Percentiles rank a stretch among this genome's conserved stretches.
These are phyloP conservation scores for Cheilosia impressa DNA, from an alignment of 2,888 invertebrate genomes.

Conservation along the genomic window DNA sequence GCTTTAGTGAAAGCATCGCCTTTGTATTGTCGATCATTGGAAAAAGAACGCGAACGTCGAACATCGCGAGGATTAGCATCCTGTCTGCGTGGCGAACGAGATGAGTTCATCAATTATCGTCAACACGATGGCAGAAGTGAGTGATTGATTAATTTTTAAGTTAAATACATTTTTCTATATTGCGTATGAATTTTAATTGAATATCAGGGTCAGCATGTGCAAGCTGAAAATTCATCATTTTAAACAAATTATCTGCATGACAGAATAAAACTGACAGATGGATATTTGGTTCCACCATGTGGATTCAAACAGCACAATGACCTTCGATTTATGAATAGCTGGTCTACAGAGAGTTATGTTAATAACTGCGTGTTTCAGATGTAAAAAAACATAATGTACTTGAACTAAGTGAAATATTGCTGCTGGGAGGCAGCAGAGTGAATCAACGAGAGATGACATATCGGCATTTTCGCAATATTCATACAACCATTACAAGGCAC, in stretches of 20 bases:
- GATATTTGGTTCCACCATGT: constrained; percentile 31
- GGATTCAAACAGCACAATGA: constrained; percentile 11
- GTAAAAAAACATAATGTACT: background rate
- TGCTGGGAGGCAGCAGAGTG: background rate
- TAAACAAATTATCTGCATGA: constrained; percentile 29
- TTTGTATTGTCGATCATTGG: constrained; percentile 79
- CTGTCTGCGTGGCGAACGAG: constrained; percentile 83
- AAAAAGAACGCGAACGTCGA: constrained; percentile 78
- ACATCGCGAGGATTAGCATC: constrained; percentile 83
- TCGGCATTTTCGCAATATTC: background rate
- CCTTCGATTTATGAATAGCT: constrained; percentile 19
- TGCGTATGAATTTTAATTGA: background rate
- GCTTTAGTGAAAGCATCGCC: constrained; percentile 67
- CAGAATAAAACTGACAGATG: constrained; percentile 19
- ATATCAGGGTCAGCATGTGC: constrained; percentile 25
- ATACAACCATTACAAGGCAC: background rate
- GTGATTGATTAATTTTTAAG: constrained; percentile 5
- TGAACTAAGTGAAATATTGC: constrained; percentile 14
- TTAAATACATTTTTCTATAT: constrained; percentile 5
- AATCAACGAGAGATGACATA: background rate
- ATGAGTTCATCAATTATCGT: constrained; percentile 81
- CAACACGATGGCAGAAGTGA: constrained; percentile 77
- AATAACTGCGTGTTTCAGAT: constrained; percentile 3
- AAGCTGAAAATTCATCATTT: constrained; percentile 20
- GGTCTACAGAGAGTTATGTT: background rate